Percentiles rank a stretch among this genome's conserved stretches.
These are phyloP conservation scores for Psilanteris sp. DNA, from an alignment of 1,140 invertebrate genomes.

Conservation along the genomic window DNA sequence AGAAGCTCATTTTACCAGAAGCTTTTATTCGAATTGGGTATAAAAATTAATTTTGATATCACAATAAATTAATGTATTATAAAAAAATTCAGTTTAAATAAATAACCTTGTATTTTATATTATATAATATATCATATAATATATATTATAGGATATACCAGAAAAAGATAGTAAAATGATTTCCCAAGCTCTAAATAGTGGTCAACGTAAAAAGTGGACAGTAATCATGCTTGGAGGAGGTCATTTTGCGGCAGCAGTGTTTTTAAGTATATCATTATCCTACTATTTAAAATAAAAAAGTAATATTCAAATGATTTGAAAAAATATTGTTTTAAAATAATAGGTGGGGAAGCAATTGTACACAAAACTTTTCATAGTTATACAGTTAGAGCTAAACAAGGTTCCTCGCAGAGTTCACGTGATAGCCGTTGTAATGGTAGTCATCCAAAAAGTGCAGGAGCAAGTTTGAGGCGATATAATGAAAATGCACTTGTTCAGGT, in stretches of 20 bases:
- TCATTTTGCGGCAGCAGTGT: constrained; percentile 92
- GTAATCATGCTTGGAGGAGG: constrained; percentile 91
- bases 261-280: constrained; percentile 81
- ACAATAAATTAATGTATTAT: no score
- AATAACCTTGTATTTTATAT: no score
- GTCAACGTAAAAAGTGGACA: constrained; percentile 82
- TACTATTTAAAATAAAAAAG: background rate
- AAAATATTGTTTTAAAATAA: background rate
- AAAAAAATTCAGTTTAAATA: no score
- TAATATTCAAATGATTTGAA: background rate
- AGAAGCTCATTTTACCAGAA: no score
- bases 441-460: constrained; percentile 88
- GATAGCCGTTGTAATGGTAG: constrained; percentile 84
- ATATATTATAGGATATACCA: constrained; percentile 76
- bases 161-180: constrained; percentile 77
- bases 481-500: constrained; percentile 86
- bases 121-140: no score
- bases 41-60: no score
- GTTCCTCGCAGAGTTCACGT: constrained; percentile 86
- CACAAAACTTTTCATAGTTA: constrained; percentile 95
- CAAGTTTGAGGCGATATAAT: constrained; percentile 89
- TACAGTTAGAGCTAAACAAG: constrained; percentile 90
- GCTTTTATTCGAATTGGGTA: no score
- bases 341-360: constrained; percentile 79
- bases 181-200: constrained; percentile 73